Base-by-base conservation (phyloP, 1,140 invertebrate species). In the Musca domestica region DNA sequence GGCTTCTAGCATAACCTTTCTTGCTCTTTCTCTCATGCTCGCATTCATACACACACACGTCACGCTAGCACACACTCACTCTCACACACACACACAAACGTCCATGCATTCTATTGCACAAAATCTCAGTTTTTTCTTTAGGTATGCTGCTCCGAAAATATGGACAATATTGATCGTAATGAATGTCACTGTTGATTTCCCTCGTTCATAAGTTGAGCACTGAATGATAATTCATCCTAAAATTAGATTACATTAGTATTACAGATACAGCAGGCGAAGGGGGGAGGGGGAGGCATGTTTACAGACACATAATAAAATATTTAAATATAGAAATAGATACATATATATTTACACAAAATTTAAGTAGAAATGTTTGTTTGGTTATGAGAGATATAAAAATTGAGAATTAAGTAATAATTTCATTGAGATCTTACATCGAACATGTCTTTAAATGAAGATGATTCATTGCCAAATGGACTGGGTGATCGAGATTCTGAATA, bases 131-230 rank as follows among this genome's bases (percentile, higher is more conserved):
- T 5, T 41, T 5, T 12, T 41, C 2, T 61, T 23, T 61, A 61
- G 56, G 56, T 61, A 61, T 61, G 56, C 27, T 61, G 56, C 56
- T 61, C 56, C 12, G 56, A 61, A 61, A 61, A 61, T 34, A 61
- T 61, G 27, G 56, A 61, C 30, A 61, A 34, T 61, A 61, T 61
- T 23, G 56, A 61, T 12, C 56, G 56, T 34, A 61, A 23, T 34
- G 56, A 61, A 34, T 61, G 56, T 61, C 56, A 61, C 56, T 61
- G 56, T 23, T 61, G 56, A 61, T 61, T 61, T 61, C 56, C 56
- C 30, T 61, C 56, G 34, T 61, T 61, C 56, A 61, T 61, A 41
- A 61, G 30, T 41, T 61, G 56, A 61, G 56, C 56, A 61, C 56
- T 61, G n/a, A 61, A 61, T 19, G 56, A 61, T 61, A 61, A 30